A percentile compares a stretch with the other conserved stretches of the same genome.
These are phyloP conservation scores for Tortricodes alternella DNA, from an alignment of 2,888 invertebrate species.

Conservation along the genomic window DNA sequence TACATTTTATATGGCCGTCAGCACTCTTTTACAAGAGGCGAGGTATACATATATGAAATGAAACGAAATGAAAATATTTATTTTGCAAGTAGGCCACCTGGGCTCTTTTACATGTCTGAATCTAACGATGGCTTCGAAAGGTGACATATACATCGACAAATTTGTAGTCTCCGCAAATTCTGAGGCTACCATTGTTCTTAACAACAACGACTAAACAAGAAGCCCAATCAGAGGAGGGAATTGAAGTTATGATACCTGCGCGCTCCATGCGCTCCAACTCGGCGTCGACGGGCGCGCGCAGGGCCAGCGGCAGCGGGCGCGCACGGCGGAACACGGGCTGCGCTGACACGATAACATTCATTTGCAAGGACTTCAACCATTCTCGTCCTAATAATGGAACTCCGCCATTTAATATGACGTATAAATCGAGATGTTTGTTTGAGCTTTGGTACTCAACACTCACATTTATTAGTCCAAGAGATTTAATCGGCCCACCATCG, in stretches of 20 bases:
- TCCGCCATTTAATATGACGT: neutral
- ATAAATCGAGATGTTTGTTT: neutral
- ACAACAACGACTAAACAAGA: constrained; percentile 29
- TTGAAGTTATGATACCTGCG: neutral
- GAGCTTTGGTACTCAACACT: neutral
- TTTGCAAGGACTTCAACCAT: constrained; percentile 6
- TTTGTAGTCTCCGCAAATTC: constrained; percentile 33
- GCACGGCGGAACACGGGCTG: neutral
- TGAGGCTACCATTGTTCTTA: constrained; percentile 28
- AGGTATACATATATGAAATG: too few relatives aligned
- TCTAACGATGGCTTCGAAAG: too few relatives aligned
- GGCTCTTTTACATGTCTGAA: too few relatives aligned
- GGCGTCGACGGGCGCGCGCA: neutral
- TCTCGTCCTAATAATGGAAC: constrained; percentile 8
- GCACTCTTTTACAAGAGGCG: too few relatives aligned
- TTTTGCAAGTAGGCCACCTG: too few relatives aligned
- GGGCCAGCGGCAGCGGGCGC: constrained; percentile 3
- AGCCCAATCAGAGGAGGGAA: constrained; percentile 20
- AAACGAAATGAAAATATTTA: too few relatives aligned
- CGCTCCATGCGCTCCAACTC: neutral
- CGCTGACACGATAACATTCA: neutral
- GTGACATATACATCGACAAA: too few relatives aligned
- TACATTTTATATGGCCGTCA: too few relatives aligned
- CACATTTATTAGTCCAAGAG: neutral
- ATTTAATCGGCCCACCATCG: neutral